Percentiles rank a stretch among this genome's conserved stretches.
phyloP scores from a whole-genome alignment of 2,888 invertebrate genomes.

The Hesperia comma region DNA sequence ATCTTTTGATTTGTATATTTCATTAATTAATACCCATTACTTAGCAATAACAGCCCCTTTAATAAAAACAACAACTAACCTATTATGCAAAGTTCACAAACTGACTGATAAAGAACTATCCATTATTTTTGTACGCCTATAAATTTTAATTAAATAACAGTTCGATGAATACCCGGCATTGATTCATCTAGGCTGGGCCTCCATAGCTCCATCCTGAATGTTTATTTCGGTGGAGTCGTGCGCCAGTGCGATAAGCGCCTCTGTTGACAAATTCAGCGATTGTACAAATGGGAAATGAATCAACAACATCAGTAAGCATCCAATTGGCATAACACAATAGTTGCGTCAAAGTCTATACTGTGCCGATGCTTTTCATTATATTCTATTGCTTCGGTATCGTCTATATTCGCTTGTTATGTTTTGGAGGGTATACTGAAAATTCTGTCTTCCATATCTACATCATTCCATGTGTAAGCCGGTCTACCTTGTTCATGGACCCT shows the following conservation, averaged over 20 bases:
- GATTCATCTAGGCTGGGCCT: conserved; percentile 11
- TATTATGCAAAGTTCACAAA: no score
- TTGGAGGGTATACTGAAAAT: no score
- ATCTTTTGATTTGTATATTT: no score
- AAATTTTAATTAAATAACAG: not conserved
- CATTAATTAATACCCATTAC: no score
- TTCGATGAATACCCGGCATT: not conserved
- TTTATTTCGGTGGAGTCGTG: conserved; percentile 23
- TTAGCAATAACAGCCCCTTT: no score
- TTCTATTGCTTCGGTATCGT: no score
- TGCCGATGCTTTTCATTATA: not conserved
- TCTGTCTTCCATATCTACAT: no score
- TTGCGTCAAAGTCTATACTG: not conserved
- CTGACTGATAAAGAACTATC: no score
- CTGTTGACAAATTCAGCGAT: conserved; percentile 9
- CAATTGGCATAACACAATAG: conserved; percentile 6
- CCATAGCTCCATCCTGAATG: conserved; percentile 7
- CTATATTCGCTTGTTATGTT: no score
- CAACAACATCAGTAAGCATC: conserved; percentile 9
- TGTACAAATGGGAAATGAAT: conserved; percentile 7
- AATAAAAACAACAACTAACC: no score
- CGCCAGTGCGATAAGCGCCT: conserved; percentile 14
- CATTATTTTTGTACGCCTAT: not conserved
- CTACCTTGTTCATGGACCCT: no score
- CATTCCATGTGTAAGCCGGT: no score